Percentiles rank a stretch among this genome's conserved stretches.
Evolutionary conservation across 2,113 vertebrate genomes (phyloP).

Genomic region (Symphodus melops): DNA sequence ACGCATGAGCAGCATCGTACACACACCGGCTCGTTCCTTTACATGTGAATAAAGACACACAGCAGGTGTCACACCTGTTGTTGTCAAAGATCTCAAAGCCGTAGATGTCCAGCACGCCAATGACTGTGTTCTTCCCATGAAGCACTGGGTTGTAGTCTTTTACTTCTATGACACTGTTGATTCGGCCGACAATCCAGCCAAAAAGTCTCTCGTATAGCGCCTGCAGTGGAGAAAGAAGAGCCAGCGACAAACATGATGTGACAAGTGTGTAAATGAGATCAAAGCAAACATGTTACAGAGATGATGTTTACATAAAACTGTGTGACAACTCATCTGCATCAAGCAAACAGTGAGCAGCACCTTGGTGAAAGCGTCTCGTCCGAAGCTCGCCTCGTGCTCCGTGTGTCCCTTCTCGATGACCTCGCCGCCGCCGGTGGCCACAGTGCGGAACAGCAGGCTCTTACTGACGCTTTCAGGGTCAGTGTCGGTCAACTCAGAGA

Average conservation of each 20-base stretch:
- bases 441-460: slow-evolving; percentile 87
- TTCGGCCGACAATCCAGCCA: slow-evolving; percentile 90
- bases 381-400: slow-evolving; percentile 86
- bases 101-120: slow-evolving; percentile 94
- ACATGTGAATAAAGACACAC: background rate
- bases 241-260: background rate
- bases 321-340: background rate
- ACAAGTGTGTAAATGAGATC: slow-evolving; percentile 24
- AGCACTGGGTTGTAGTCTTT: slow-evolving; percentile 86
- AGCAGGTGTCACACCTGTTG: slow-evolving; percentile 86
- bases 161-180: slow-evolving; percentile 89
- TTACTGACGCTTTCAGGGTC: slow-evolving; percentile 66
- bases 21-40: background rate
- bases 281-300: background rate
- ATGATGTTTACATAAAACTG: slow-evolving; percentile 14
- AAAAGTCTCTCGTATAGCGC: slow-evolving; percentile 95
- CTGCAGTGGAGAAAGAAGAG: slow-evolving; percentile 63
- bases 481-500: slow-evolving; percentile 84
- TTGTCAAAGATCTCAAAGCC: slow-evolving; percentile 96
- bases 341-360: slow-evolving; percentile 64
- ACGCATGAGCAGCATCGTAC: slow-evolving; percentile 8
- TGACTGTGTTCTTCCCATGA: slow-evolving; percentile 94
- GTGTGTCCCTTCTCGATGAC: slow-evolving; percentile 92
- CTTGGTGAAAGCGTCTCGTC: slow-evolving; percentile 93
- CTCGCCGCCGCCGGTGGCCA: slow-evolving; percentile 90